These are phyloP conservation scores for Platycheirus albimanus DNA, from an alignment of 2,888 invertebrate species.

Conservation along the genomic window DNA sequence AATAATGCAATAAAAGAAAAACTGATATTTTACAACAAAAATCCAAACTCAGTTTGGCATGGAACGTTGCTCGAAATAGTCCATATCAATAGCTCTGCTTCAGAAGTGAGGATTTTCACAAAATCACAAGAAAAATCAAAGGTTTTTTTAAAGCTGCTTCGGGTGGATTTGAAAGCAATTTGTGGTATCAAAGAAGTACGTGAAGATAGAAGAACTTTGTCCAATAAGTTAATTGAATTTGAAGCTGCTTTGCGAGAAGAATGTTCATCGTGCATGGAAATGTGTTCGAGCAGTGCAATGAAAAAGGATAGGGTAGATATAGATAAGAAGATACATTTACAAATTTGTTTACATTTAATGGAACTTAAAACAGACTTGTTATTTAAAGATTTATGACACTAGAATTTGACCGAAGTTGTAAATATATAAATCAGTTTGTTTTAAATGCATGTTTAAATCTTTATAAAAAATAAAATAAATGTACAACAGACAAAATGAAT, in stretches of 20 bases:
- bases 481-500: no score
- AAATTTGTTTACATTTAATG: slow-evolving; percentile 43
- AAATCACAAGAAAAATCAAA: slow-evolving; percentile 73
- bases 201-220: background rate
- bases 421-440: slow-evolving; percentile 8
- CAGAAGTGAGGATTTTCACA: slow-evolving; percentile 75
- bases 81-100: slow-evolving; percentile 14
- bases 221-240: slow-evolving; percentile 64
- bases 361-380: slow-evolving; percentile 69
- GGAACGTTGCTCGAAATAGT: slow-evolving; percentile 76
- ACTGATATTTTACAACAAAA: slow-evolving; percentile 76
- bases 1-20: background rate
- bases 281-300: slow-evolving; percentile 9
- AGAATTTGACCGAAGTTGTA: background rate
- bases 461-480: no score
- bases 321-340: slow-evolving; percentile 1
- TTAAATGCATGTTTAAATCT: background rate
- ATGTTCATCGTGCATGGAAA: slow-evolving; percentile 44
- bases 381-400: slow-evolving; percentile 46
- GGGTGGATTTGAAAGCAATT: slow-evolving; percentile 75
- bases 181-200: slow-evolving; percentile 33
- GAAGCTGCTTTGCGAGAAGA: slow-evolving; percentile 78
- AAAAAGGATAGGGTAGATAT: background rate
- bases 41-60: slow-evolving; percentile 76
- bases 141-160: slow-evolving; percentile 76